Conservation (phyloP, 2,888 invertebrate species). For the Philhelius pedissequus region DNA sequence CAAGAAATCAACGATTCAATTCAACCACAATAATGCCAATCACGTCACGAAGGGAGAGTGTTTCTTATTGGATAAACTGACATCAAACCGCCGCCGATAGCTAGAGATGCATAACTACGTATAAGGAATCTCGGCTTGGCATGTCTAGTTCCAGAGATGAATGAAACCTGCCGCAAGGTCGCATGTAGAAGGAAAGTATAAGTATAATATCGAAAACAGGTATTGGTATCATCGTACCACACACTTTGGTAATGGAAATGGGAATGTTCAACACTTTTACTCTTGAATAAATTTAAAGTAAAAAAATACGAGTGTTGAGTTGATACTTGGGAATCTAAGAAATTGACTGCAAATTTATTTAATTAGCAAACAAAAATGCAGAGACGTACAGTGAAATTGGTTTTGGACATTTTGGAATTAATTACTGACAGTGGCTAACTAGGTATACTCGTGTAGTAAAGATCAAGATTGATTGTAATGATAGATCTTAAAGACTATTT, state of each 20-base stretch:
- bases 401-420: neutral
- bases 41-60: conserved; percentile 26
- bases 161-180: conserved; percentile 62
- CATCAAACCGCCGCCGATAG: neutral
- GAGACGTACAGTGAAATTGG: neutral
- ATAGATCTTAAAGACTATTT: neutral
- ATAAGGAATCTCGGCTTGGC: conserved; percentile 37
- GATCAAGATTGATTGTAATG: neutral
- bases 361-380: conserved; percentile 11
- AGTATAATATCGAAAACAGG: conserved; percentile 1
- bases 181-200: conserved; percentile 28
- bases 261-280: conserved; percentile 47
- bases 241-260: neutral
- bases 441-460: neutral
- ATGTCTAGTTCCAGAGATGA: conserved; percentile 27
- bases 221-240: conserved; percentile 32
- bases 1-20: conserved; percentile 23
- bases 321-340: conserved; percentile 19
- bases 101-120: conserved; percentile 9
- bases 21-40: conserved; percentile 22
- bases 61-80: conserved; percentile 13
- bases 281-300: conserved; percentile 31
- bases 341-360: conserved; percentile 20
- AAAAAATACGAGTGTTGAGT: neutral
- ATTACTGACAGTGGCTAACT: neutral